Evolutionary conservation across 2,797 vertebrate species (phyloP).

Genomic region (Galago senegalensis): DNA sequence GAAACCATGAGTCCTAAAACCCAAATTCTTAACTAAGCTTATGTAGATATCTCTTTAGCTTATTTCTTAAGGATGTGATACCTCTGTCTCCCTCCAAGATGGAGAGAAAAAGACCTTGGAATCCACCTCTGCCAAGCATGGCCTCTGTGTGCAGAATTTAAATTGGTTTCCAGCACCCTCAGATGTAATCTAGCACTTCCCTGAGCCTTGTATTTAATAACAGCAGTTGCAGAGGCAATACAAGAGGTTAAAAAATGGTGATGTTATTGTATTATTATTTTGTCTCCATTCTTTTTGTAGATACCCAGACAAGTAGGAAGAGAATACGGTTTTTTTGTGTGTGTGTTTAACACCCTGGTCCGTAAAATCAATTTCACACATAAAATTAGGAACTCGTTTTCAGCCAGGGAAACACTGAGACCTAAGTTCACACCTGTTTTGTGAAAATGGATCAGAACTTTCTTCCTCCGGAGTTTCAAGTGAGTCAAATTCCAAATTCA

Average conservation of each 20-base stretch:
- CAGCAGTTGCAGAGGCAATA: not conserved
- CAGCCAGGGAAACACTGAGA: not conserved
- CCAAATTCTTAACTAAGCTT: not conserved
- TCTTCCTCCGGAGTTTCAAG: not conserved
- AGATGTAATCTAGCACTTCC: not conserved
- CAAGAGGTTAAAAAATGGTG: not conserved
- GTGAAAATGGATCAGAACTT: not conserved
- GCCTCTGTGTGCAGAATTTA: not conserved
- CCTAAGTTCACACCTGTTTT: not conserved
- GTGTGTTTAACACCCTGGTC: not conserved
- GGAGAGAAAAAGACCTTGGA: not conserved
- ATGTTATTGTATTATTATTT: conserved; percentile 17
- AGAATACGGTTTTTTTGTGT: not conserved
- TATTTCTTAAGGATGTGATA: not conserved
- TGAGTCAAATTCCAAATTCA: not conserved
- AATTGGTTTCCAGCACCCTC: not conserved
- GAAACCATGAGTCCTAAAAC: not conserved
- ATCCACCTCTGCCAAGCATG: not conserved
- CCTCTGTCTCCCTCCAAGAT: not conserved
- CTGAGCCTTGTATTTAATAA: not conserved
- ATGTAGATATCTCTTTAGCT: not conserved
- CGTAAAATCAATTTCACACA: not conserved
- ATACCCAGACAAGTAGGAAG: not conserved
- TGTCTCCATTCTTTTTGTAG: not conserved
- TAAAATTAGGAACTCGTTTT: not conserved